phyloP scores from a whole-genome alignment of 1,140 invertebrate species.

The Steinernema khuongi region DNA sequence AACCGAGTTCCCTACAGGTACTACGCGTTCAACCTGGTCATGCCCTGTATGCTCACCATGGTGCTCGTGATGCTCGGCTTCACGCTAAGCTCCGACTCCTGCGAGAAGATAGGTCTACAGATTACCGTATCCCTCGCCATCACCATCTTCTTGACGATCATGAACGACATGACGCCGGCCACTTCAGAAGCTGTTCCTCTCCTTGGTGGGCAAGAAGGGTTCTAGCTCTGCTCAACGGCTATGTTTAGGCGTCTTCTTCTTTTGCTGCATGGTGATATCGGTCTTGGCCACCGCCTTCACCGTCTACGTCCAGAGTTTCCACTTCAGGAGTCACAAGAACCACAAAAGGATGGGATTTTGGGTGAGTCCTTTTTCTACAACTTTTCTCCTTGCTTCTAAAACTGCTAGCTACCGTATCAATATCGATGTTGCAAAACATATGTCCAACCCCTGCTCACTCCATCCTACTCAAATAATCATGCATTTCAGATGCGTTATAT shows the following conservation, averaged over 20 bases:
- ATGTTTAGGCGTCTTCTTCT: slow-evolving; percentile 41
- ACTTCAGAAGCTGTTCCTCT: slow-evolving; percentile 92
- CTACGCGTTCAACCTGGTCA: slow-evolving; percentile 99
- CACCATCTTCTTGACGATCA: slow-evolving; percentile 59
- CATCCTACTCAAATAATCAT: no score
- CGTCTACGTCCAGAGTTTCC: slow-evolving; percentile 50
- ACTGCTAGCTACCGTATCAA: background rate
- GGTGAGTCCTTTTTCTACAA: slow-evolving; percentile 29
- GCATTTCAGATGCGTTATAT: slow-evolving; percentile 46
- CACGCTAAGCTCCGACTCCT: slow-evolving; percentile 91
- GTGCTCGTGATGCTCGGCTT: slow-evolving; percentile 96
- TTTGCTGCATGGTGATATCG: slow-evolving; percentile 47
- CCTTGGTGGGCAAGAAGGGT: slow-evolving; percentile 69
- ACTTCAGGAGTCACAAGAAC: slow-evolving; percentile 40
- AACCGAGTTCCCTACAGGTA: slow-evolving; percentile 64
- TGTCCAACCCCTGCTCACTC: background rate
- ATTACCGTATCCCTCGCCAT: slow-evolving; percentile 61
- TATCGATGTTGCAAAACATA: slow-evolving; percentile 14
- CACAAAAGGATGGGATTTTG: slow-evolving; percentile 47
- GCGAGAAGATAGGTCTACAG: slow-evolving; percentile 91
- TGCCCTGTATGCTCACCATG: slow-evolving; percentile 94
- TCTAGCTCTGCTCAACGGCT: slow-evolving; percentile 1
- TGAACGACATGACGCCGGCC: slow-evolving; percentile 75
- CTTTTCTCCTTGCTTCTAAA: background rate
- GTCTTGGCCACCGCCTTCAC: slow-evolving; percentile 46